Evolutionary conservation across 2,113 vertebrate species (phyloP).

Genomic region (Boleophthalmus pectinirostris): DNA sequence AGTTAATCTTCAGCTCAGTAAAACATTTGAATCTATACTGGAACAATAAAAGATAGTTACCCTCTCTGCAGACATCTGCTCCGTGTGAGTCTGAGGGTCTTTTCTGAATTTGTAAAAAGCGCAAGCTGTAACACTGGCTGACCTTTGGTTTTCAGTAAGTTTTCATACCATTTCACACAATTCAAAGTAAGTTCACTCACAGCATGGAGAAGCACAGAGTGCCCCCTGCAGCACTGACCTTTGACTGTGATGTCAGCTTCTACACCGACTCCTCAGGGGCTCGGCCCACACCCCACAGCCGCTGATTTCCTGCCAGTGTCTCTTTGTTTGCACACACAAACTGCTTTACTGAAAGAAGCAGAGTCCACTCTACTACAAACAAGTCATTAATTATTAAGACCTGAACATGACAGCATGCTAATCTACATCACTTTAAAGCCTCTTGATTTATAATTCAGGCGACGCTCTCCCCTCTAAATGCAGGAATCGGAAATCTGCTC

Average conservation of each 20-base stretch:
- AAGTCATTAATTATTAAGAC: slow-evolving; percentile 74
- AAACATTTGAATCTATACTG: neutral
- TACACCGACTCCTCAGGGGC: slow-evolving; percentile 27
- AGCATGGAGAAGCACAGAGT: slow-evolving; percentile 6
- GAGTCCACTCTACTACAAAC: slow-evolving; percentile 62
- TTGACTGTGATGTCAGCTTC: slow-evolving; percentile 23
- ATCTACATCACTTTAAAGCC: slow-evolving; percentile 66
- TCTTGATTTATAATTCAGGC: slow-evolving; percentile 69
- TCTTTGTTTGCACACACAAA: slow-evolving; percentile 57
- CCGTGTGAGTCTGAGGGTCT: neutral
- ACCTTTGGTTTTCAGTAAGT: neutral
- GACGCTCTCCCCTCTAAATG: slow-evolving; percentile 29
- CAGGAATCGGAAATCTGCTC: slow-evolving; percentile 30
- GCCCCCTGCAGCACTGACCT: slow-evolving; percentile 20
- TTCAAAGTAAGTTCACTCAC: slow-evolving; percentile 23
- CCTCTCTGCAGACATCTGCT: neutral
- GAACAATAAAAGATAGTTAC: neutral
- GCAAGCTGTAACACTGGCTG: neutral
- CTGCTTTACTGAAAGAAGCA: slow-evolving; percentile 24
- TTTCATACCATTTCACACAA: slow-evolving; percentile 10
- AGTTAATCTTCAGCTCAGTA: neutral
- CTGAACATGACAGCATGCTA: slow-evolving; percentile 59
- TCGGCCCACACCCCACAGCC: slow-evolving; percentile 30
- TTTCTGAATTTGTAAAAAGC: neutral
- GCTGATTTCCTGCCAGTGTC: slow-evolving; percentile 31